phyloP scores from a whole-genome alignment of 1,140 invertebrate genomes.

The Chrysoperla carnea region DNA sequence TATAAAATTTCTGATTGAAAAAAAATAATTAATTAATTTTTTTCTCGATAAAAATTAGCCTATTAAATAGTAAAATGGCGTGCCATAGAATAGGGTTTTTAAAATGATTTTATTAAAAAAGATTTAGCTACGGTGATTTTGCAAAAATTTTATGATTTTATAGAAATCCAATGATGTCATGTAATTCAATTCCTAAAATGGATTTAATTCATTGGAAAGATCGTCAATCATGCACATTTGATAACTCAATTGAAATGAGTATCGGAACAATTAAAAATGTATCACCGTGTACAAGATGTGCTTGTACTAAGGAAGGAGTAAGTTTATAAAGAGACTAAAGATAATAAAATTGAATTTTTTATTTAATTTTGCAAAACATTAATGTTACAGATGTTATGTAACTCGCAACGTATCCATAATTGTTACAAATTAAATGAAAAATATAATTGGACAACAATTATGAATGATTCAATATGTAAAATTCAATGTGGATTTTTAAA shows the following conservation, averaged over 20 bases:
- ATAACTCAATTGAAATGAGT: background rate
- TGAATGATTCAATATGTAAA: background rate
- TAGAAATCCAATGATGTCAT: slow-evolving; percentile 58
- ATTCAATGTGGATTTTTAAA: background rate
- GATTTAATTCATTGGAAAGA: slow-evolving; percentile 63
- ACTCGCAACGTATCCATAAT: background rate
- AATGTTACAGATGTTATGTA: background rate
- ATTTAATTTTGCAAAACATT: no score
- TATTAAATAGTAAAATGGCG: no score
- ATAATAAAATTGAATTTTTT: no score
- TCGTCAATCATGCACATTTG: background rate
- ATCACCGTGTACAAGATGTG: background rate
- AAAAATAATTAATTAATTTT: no score
- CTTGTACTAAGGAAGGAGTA: slow-evolving; percentile 1
- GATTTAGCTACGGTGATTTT: no score
- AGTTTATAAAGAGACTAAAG: no score
- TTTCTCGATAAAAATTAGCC: no score
- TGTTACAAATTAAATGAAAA: background rate
- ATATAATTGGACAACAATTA: background rate
- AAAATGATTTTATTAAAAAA: no score
- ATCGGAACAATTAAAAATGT: background rate
- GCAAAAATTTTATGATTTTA: slow-evolving; percentile 6
- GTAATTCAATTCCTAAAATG: slow-evolving; percentile 50
- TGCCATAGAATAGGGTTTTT: no score
- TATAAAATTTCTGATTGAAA: no score